Conservation (phyloP, 2,888 invertebrate genomes). For the Ditula angustiorana region DNA sequence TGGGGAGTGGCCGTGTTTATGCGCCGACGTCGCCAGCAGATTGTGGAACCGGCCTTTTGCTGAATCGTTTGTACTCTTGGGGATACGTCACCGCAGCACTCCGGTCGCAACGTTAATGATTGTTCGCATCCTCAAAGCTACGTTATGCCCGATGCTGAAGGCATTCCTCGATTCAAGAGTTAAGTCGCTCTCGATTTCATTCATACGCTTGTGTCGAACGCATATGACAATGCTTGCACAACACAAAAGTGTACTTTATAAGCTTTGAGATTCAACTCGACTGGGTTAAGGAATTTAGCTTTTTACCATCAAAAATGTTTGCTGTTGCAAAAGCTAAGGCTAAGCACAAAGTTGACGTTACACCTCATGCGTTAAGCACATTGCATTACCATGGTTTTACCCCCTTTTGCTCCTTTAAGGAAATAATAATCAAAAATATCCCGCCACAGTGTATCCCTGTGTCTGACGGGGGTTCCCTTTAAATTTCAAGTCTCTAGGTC, state of each 20-base stretch:
- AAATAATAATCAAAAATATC: too few relatives aligned
- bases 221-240: neutral
- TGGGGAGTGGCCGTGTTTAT: constrained; percentile 72
- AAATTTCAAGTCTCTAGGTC: too few relatives aligned
- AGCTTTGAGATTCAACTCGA: neutral
- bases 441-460: too few relatives aligned
- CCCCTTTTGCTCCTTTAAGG: too few relatives aligned
- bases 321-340: too few relatives aligned
- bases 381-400: too few relatives aligned
- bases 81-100: constrained; percentile 59
- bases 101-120: constrained; percentile 49
- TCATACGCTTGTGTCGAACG: neutral
- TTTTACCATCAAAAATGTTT: too few relatives aligned
- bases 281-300: too few relatives aligned
- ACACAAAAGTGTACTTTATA: neutral
- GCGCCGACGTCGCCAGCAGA: constrained; percentile 49
- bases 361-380: too few relatives aligned
- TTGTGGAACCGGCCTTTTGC: constrained; percentile 73
- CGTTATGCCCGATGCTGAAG: constrained; percentile 46
- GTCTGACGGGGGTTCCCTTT: too few relatives aligned
- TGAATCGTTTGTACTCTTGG: constrained; percentile 65
- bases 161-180: constrained; percentile 25
- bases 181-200: constrained; percentile 23
- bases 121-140: constrained; percentile 51
- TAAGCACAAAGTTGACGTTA: too few relatives aligned